A percentile compares a stretch with the other conserved stretches of the same genome.
These are phyloP conservation scores for Hesperophylax magnus DNA, from an alignment of 1,140 invertebrate species.

Conservation along the genomic window DNA sequence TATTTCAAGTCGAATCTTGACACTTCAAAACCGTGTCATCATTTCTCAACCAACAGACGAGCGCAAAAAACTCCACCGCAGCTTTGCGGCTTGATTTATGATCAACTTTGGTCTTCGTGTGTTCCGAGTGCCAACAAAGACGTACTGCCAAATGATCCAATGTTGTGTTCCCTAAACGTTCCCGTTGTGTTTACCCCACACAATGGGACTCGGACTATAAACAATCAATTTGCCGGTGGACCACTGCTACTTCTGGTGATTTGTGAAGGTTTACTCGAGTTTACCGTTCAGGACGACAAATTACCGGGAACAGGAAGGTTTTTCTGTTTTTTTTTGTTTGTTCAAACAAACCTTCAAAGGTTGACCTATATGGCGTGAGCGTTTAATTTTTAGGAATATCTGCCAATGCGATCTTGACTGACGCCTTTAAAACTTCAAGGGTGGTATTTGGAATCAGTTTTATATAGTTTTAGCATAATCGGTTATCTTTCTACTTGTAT, in stretches of 20 bases:
- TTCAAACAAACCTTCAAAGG: too few species aligned
- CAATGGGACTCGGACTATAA: constrained; percentile 11
- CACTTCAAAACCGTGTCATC: neutral
- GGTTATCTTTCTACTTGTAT: too few species aligned
- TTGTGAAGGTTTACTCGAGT: constrained; percentile 42
- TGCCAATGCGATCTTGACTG: constrained; percentile 46
- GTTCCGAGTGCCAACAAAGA: neutral
- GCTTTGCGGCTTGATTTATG: constrained; percentile 37
- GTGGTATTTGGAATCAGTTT: constrained; percentile 2
- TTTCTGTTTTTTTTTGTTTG: neutral
- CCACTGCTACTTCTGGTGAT: constrained; percentile 38
- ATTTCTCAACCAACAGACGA: neutral
- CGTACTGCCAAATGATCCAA: neutral
- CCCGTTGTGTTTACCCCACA: neutral
- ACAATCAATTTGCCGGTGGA: constrained; percentile 48
- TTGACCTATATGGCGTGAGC: constrained; percentile 31
- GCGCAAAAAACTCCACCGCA: constrained; percentile 29
- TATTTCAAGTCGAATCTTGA: neutral
- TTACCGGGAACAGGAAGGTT: constrained; percentile 36
- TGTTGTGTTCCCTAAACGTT: too few species aligned
- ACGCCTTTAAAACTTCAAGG: constrained; percentile 32
- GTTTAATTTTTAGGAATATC: constrained; percentile 46
- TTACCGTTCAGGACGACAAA: constrained; percentile 40
- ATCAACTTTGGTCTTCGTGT: neutral
- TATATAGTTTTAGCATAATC: too few species aligned